Percentiles rank a stretch among this genome's conserved stretches.
phyloP scores from a whole-genome alignment of 2,113 vertebrate genomes.

The Manacus vitellinus region DNA sequence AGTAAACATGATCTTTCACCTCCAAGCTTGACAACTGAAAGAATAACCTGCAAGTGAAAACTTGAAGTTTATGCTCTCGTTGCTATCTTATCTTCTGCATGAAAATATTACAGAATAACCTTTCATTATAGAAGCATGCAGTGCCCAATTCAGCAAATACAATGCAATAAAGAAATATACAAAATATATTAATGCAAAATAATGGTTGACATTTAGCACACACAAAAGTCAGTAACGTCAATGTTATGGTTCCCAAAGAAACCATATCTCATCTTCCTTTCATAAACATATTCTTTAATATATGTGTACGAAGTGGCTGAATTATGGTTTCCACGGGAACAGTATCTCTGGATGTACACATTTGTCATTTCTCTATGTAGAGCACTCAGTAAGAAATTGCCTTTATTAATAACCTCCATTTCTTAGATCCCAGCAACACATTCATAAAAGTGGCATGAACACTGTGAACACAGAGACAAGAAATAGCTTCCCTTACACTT shows the following conservation, averaged over 20 bases:
- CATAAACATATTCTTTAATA: slow-evolving; percentile 23
- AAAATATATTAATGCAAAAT: slow-evolving; percentile 34
- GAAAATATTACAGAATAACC: neutral
- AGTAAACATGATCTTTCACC: neutral
- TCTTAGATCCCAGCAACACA: neutral
- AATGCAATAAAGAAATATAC: neutral
- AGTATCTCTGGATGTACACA: neutral
- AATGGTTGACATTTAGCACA: slow-evolving; percentile 46
- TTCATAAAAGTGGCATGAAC: neutral
- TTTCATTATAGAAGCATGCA: neutral
- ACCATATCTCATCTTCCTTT: slow-evolving; percentile 37
- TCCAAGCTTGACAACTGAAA: neutral
- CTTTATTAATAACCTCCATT: slow-evolving; percentile 37
- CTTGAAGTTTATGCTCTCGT: neutral
- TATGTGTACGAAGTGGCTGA: neutral
- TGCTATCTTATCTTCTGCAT: neutral
- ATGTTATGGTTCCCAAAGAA: slow-evolving; percentile 42
- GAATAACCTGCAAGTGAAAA: neutral
- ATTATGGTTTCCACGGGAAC: slow-evolving; percentile 59
- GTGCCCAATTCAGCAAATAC: slow-evolving; percentile 2
- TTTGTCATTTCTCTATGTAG: slow-evolving; percentile 32
- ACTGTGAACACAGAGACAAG: neutral
- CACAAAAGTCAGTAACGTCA: neutral
- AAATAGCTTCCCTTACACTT: neutral
- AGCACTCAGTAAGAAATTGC: slow-evolving; percentile 18